phyloP scores from a whole-genome alignment of 2,888 invertebrate species.

The Phaonia tiefii region DNA sequence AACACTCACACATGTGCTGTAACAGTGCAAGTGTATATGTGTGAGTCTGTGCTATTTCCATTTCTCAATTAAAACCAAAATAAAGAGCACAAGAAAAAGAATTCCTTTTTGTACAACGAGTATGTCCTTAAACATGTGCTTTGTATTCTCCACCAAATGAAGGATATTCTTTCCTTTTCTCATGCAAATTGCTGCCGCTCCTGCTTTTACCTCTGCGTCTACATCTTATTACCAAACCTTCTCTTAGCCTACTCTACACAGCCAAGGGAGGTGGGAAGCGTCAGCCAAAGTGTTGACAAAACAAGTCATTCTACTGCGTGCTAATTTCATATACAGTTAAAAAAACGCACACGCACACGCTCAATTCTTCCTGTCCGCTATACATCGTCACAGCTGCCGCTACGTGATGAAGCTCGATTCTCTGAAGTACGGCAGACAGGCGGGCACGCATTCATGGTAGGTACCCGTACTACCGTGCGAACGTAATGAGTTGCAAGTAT shows the following conservation, averaged over 20 bases:
- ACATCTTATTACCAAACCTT: conserved; percentile 19
- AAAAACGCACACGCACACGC: conserved; percentile 4
- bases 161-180: conserved; percentile 47
- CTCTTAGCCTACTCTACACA: not conserved
- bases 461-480: not conserved
- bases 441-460: conserved; percentile 1
- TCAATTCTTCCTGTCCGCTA: too few relatives aligned
- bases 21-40: too few relatives aligned
- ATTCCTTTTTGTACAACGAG: conserved; percentile 45
- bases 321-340: conserved; percentile 20
- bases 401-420: too few relatives aligned
- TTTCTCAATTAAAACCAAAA: conserved; percentile 61
- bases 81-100: conserved; percentile 50
- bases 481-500: not conserved
- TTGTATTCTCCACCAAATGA: conserved; percentile 54
- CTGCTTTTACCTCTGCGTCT: conserved; percentile 20
- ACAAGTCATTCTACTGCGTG: conserved; percentile 30
- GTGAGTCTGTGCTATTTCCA: not conserved
- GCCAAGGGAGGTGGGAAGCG: not conserved
- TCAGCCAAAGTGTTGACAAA: conserved; percentile 11
- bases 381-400: not conserved
- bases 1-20: not conserved
- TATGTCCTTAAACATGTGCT: conserved; percentile 61
- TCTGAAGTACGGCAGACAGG: not conserved
- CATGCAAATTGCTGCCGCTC: conserved; percentile 53